Evolutionary conservation across 2,888 invertebrate species (phyloP).

Genomic region (Apotomis capreana): DNA sequence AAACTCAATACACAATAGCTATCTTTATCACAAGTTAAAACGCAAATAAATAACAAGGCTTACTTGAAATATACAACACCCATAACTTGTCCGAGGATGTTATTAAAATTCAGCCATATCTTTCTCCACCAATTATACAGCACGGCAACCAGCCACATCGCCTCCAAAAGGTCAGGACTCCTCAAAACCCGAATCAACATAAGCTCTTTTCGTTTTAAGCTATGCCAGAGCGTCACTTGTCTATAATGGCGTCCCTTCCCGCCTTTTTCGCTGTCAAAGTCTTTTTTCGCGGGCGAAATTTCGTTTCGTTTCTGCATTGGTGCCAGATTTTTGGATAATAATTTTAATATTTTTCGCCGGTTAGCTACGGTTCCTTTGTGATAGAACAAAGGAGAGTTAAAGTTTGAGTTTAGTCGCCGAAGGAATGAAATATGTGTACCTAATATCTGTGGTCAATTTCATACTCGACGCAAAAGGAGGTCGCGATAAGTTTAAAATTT

Average conservation of each 20-base stretch:
- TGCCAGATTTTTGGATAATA: conserved; percentile 42
- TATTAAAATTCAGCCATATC: conserved; percentile 68
- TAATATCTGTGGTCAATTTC: conserved; percentile 11
- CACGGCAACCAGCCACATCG: neutral
- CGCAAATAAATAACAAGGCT: conserved; percentile 21
- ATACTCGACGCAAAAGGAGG: neutral
- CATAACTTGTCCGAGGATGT: conserved; percentile 56
- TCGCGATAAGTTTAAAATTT: neutral
- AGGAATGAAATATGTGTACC: conserved; percentile 19
- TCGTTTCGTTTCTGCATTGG: conserved; percentile 42
- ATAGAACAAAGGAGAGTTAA: conserved; percentile 13
- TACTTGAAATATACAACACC: conserved; percentile 42
- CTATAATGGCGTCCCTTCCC: conserved; percentile 64
- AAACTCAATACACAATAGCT: no score
- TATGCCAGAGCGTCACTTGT: conserved; percentile 71
- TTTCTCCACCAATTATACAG: conserved; percentile 65
- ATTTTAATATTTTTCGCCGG: conserved; percentile 39
- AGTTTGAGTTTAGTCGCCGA: conserved; percentile 28
- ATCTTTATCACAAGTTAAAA: neutral
- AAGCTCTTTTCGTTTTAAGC: conserved; percentile 7
- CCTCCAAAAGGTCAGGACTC: conserved; percentile 1
- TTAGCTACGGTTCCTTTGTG: conserved; percentile 31
- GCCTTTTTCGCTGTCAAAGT: conserved; percentile 48
- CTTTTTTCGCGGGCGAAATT: conserved; percentile 45
- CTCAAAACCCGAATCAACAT: conserved; percentile 4